Conservation (phyloP, 1,140 invertebrate species). For the Oncopodura yosiiana region DNA sequence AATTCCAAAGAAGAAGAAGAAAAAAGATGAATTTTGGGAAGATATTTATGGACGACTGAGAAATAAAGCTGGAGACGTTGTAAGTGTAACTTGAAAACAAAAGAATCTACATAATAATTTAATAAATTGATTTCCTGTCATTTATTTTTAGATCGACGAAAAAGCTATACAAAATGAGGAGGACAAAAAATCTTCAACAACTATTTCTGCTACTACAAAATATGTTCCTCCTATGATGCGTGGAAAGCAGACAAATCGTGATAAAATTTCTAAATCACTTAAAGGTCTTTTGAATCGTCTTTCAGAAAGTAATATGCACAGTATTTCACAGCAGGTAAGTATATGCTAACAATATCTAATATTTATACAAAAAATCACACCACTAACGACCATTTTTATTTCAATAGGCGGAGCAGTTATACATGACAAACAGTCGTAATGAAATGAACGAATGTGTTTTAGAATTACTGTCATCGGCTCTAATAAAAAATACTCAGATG, state of each 20-base stretch:
- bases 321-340: constrained; percentile 57
- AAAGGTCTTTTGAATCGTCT: constrained; percentile 82
- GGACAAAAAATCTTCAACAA: constrained; percentile 4
- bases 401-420: constrained; percentile 57
- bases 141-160: constrained; percentile 7
- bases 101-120: constrained; percentile 2
- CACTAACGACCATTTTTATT: constrained; percentile 3
- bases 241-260: constrained; percentile 41
- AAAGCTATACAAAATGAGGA: neutral
- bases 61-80: constrained; percentile 65
- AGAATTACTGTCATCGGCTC: constrained; percentile 55
- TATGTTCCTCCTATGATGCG: constrained; percentile 77
- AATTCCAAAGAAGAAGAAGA: constrained; percentile 6
- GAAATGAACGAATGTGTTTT: constrained; percentile 71
- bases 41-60: constrained; percentile 87
- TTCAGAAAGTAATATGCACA: constrained; percentile 76
- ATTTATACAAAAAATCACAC: neutral
- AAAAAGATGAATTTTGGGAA: constrained; percentile 53
- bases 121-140: neutral
- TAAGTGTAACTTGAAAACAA: constrained; percentile 45
- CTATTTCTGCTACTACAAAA: constrained; percentile 44
- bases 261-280: constrained; percentile 59
- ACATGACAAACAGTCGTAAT: constrained; percentile 63
- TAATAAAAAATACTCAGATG: constrained; percentile 51
- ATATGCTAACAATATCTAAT: constrained; percentile 28